phyloP scores from a whole-genome alignment of 92 coral and sea anemone species.

The Zoanthus sociatus region DNA sequence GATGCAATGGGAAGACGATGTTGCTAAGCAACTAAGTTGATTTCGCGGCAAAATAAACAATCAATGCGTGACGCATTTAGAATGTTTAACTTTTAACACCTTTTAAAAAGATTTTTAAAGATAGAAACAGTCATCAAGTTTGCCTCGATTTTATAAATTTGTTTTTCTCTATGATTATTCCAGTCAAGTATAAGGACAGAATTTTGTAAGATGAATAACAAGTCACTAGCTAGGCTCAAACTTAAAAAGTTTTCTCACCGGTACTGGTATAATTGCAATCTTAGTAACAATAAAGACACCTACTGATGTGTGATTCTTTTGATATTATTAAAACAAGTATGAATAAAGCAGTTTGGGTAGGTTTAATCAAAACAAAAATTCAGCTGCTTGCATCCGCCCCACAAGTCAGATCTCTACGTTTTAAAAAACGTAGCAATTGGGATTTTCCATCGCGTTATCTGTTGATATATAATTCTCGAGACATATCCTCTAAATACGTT shows the following conservation, averaged over 20 bases:
- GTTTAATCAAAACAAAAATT: neutral
- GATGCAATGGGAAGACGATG: conserved; percentile 16
- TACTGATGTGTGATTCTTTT: neutral
- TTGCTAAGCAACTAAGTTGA: conserved; percentile 32
- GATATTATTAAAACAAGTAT: neutral
- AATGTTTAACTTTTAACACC: neutral
- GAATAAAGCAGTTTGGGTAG: neutral
- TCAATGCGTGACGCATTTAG: neutral
- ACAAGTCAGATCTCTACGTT: no score
- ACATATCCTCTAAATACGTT: no score
- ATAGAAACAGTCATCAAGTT: neutral
- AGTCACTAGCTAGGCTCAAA: neutral
- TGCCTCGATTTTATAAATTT: neutral
- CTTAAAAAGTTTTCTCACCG: neutral
- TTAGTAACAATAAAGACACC: neutral
- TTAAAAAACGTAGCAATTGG: no score
- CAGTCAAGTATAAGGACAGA: no score
- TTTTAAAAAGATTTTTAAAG: neutral
- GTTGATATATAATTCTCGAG: no score
- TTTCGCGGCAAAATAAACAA: conserved; percentile 27
- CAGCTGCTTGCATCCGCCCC: neutral
- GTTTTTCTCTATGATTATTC: neutral
- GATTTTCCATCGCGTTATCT: no score
- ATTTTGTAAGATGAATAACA: neutral
- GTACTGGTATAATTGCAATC: neutral